phyloP scores from a whole-genome alignment of 2,797 vertebrate species.

The Danio kyathit region DNA sequence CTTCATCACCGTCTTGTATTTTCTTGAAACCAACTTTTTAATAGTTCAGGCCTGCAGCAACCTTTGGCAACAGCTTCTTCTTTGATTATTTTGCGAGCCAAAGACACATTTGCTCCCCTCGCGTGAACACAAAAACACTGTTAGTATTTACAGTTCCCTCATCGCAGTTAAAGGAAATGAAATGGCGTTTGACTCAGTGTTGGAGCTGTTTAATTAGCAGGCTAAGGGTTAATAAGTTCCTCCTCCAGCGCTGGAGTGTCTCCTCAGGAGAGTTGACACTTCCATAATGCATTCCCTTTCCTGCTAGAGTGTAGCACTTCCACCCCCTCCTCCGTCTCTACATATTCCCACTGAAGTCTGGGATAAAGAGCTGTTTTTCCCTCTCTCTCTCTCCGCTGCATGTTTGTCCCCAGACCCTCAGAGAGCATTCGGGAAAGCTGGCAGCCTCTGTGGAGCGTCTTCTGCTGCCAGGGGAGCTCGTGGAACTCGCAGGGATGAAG shows the following conservation, averaged over 20 bases:
- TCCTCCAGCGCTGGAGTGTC: constrained; percentile 65
- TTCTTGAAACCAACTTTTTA: not conserved
- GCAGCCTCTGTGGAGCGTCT: constrained; percentile 73
- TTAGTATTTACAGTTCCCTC: constrained; percentile 52
- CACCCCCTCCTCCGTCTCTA: constrained; percentile 56
- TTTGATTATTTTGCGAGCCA: constrained; percentile 47
- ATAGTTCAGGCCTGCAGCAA: constrained; percentile 6
- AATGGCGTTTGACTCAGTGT: constrained; percentile 68
- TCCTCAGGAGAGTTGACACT: constrained; percentile 69
- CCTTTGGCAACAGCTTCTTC: constrained; percentile 36
- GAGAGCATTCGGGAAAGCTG: constrained; percentile 68
- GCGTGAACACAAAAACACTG: constrained; percentile 21
- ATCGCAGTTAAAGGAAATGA: constrained; percentile 69
- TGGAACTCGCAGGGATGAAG: constrained; percentile 66
- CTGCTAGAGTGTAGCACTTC: constrained; percentile 60
- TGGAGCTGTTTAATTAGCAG: constrained; percentile 75
- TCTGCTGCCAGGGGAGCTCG: constrained; percentile 72
- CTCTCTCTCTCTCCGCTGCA: constrained; percentile 68
- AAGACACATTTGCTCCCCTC: constrained; percentile 36
- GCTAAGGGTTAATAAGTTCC: constrained; percentile 75
- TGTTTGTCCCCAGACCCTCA: constrained; percentile 79
- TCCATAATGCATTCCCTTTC: constrained; percentile 70
- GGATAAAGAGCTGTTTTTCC: constrained; percentile 80
- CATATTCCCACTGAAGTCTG: constrained; percentile 82
- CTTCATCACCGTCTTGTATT: no score